These are phyloP conservation scores for Fregetta grallaria DNA, from an alignment of 2,113 vertebrate genomes.

Conservation along the genomic window DNA sequence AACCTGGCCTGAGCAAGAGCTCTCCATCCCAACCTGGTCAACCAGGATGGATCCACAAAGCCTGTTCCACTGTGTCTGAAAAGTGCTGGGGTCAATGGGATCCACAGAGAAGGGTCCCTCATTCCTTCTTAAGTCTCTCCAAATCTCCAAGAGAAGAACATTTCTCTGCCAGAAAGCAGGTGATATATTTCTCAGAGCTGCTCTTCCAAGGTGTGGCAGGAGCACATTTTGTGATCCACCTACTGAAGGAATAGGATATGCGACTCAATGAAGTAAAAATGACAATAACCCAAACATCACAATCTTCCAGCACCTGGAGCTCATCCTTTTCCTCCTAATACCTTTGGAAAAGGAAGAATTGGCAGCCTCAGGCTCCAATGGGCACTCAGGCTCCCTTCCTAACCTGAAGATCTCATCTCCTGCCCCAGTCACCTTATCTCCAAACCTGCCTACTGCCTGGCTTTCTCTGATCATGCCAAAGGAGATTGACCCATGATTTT, in stretches of 20 bases:
- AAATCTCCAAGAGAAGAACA: not conserved
- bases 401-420: not conserved
- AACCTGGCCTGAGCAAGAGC: not conserved
- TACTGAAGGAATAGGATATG: not conserved
- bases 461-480: not conserved
- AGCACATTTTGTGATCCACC: not conserved
- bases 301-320: not conserved
- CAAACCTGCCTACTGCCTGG: not conserved
- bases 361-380: too few species aligned
- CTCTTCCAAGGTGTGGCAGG: not conserved
- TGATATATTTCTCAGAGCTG: not conserved
- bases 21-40: not conserved
- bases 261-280: not conserved
- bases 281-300: not conserved
- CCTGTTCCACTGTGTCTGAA: not conserved
- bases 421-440: not conserved
- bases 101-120: not conserved
- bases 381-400: not conserved
- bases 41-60: not conserved
- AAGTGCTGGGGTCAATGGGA: not conserved
- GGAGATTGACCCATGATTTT: not conserved
- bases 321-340: not conserved
- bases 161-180: not conserved
- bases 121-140: not conserved
- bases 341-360: not conserved